phyloP scores from a whole-genome alignment of 2,113 vertebrate genomes.

The Hydropotes inermis region DNA sequence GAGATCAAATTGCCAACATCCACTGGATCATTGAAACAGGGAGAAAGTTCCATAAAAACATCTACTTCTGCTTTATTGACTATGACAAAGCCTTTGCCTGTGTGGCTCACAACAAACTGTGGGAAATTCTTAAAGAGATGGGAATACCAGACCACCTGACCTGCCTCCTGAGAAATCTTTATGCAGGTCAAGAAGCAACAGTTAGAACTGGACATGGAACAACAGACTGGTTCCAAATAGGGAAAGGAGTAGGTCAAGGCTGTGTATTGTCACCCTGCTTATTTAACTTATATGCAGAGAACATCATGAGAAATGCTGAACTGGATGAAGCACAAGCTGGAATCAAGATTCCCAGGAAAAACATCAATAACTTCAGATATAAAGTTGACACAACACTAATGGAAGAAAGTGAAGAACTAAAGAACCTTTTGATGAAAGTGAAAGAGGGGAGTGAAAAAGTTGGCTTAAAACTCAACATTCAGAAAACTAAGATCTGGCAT shows the following conservation, averaged over 20 bases:
- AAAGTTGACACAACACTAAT: background rate
- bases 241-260: background rate
- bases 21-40: background rate
- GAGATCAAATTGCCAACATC: background rate
- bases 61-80: background rate
- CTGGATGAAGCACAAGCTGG: background rate
- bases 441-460: background rate
- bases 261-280: background rate
- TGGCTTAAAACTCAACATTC: background rate
- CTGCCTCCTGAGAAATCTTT: background rate
- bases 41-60: background rate
- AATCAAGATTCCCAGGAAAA: background rate
- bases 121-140: background rate
- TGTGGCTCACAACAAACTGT: background rate
- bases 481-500: background rate
- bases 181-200: background rate
- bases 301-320: background rate
- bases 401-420: background rate
- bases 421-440: background rate
- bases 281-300: background rate
- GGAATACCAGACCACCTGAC: background rate
- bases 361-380: background rate
- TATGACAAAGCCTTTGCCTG: background rate
- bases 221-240: background rate
- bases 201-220: background rate